Percentiles rank a stretch among this genome's conserved stretches.
Evolutionary conservation across 2,888 invertebrate genomes (phyloP).

Genomic region (Eumacrocentrus americanus): DNA sequence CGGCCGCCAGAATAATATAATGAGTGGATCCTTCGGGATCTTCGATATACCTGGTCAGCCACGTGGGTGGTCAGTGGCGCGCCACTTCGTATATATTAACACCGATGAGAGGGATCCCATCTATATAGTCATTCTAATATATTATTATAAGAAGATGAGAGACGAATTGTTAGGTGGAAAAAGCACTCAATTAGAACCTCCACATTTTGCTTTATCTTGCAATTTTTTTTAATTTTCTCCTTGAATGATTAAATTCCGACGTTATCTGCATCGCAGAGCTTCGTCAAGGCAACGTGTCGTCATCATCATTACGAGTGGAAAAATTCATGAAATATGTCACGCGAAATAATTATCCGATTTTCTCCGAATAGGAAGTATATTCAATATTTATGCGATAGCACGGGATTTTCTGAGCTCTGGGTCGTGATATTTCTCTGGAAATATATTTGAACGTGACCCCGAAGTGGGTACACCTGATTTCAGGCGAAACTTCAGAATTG

Average conservation of each 20-base stretch:
- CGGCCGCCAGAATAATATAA: too few species aligned
- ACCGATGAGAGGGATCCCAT: constrained; percentile 39
- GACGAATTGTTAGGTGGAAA: constrained; percentile 7
- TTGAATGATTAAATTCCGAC: constrained; percentile 1
- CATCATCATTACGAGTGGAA: not conserved
- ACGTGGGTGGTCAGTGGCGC: constrained; percentile 51
- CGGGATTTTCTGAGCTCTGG: constrained; percentile 25
- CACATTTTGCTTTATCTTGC: constrained; percentile 4
- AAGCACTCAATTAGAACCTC: not conserved
- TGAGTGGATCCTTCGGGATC: too few species aligned
- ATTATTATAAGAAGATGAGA: constrained; percentile 15
- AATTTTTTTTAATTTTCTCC: constrained; percentile 13
- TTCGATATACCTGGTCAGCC: constrained; percentile 46
- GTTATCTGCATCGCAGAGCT: too few species aligned
- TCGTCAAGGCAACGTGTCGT: not conserved
- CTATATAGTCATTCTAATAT: not conserved
- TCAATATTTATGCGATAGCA: constrained; percentile 36
- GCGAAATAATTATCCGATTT: too few species aligned
- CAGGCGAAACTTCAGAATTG: constrained; percentile 24
- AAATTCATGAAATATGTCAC: not conserved
- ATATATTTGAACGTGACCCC: constrained; percentile 53
- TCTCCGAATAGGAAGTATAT: not conserved
- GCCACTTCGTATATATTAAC: constrained; percentile 49
- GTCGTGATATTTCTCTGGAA: constrained; percentile 24
- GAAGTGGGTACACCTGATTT: constrained; percentile 49